Evolutionary conservation across 2,888 invertebrate genomes (phyloP).

Genomic region (Aphidius colemani): DNA sequence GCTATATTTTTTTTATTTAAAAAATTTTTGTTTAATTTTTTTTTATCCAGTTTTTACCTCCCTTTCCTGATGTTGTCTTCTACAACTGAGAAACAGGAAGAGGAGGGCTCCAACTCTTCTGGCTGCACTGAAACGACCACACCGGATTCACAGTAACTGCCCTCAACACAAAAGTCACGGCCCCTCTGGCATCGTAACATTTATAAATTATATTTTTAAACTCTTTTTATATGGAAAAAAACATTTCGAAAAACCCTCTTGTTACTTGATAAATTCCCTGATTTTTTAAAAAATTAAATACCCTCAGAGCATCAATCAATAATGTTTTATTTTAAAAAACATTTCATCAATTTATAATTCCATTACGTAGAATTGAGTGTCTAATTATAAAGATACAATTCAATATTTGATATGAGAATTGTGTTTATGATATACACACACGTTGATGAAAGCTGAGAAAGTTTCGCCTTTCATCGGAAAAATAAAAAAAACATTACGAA

Average conservation of each 20-base stretch:
- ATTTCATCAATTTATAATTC: neutral
- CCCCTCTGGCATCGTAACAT: slow-evolving; percentile 15
- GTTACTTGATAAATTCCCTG: no score
- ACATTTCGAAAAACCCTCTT: neutral
- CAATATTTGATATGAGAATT: no score
- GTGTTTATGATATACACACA: no score
- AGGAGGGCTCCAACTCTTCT: slow-evolving; percentile 31
- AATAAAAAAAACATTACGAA: neutral
- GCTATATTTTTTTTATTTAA: neutral
- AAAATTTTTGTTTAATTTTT: neutral
- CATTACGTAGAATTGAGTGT: no score
- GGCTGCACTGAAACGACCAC: slow-evolving; percentile 38
- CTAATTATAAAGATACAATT: no score
- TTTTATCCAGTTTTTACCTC: no score
- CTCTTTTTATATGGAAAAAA: neutral
- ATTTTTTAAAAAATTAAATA: no score
- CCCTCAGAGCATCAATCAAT: neutral
- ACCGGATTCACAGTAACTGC: slow-evolving; percentile 52
- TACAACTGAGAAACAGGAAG: slow-evolving; percentile 43
- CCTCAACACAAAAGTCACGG: slow-evolving; percentile 44
- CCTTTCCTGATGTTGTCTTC: neutral
- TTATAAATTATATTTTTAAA: neutral
- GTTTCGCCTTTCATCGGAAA: neutral
- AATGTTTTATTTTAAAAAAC: slow-evolving; percentile 3
- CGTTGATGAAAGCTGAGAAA: neutral